phyloP scores from a whole-genome alignment of 2,113 vertebrate genomes.

The Grammomys surdaster region DNA sequence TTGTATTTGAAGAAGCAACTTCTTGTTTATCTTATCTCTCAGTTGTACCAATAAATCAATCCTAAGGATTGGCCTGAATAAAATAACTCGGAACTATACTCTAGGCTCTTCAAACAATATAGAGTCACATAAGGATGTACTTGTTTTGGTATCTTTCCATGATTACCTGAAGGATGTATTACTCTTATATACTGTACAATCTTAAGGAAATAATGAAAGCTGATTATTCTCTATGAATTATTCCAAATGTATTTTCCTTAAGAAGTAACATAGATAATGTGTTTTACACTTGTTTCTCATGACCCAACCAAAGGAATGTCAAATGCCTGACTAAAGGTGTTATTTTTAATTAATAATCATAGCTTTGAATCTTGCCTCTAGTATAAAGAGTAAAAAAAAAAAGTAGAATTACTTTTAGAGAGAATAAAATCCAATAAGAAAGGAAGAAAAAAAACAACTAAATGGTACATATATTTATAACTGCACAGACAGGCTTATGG shows the following conservation, averaged over 20 bases:
- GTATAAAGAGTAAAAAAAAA: slow-evolving; percentile 61
- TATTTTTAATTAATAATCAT: slow-evolving; percentile 76
- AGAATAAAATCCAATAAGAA: slow-evolving; percentile 80
- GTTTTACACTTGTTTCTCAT: not conserved
- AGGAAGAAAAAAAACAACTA: slow-evolving; percentile 70
- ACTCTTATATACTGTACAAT: not conserved
- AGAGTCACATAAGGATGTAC: not conserved
- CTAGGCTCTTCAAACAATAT: not conserved
- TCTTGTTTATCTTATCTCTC: not conserved
- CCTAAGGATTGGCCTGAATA: not conserved
- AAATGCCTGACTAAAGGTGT: not conserved
- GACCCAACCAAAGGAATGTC: not conserved
- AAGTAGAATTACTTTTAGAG: slow-evolving; percentile 71
- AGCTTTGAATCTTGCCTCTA: slow-evolving; percentile 52
- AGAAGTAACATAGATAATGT: not conserved
- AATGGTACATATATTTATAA: slow-evolving; percentile 85
- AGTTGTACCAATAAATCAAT: not conserved
- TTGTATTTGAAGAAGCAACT: not conserved
- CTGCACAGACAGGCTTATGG: slow-evolving; percentile 81
- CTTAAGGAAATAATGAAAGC: not conserved
- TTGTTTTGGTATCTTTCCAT: not conserved
- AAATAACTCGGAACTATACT: not conserved
- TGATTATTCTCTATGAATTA: not conserved
- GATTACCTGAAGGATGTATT: not conserved
- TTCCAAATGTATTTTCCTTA: not conserved